Evolutionary conservation across 2,888 invertebrate genomes (phyloP), one percentile per base, ranked within the genome.

Genomic region (Galerucella nymphaeae): DNA sequence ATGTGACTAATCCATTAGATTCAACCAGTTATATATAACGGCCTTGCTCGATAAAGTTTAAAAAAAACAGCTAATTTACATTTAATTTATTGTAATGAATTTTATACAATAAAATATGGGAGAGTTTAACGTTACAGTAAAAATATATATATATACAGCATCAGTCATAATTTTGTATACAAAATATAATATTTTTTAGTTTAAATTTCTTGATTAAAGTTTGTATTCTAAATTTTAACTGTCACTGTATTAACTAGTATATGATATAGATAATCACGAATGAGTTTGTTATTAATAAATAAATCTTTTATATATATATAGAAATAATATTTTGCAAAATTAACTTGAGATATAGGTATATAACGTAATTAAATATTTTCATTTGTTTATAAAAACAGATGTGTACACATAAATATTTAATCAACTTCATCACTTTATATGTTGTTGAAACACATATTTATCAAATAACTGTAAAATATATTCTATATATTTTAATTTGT

Each of bases 91-190:
- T 58, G 11, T 58, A 66, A 18, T 66, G 16, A 58, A 58, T 66
- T 57, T 18, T 66, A 41, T 57, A 66, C 66, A 66, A 66, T 58
- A 66, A 66, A 66, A 58, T 66, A 66, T 66, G 58, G 57, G 53
- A 45, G 16, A 58, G 20, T 58, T 45, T 23, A 66, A 66, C 66
- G 20, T 58, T 66, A 58, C 42, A 66, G 14, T 58, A 66, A 58
- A 66, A 58, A n/a, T n/a, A n/a, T n/a, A 58, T 57, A 58, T 66
- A 66, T n/a, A 57, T 66, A 66, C 50, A 53, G 50, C 18, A 53
- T 53, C 50, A 53, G 50, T 53, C 16, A 53, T 9, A 53, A 53
- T 53, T 53, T 53, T 53, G 50, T 53, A 18, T 53, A 53, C 50
- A 53, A 53, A 53, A 53, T 53, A 48, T 48, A 30, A 11, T 53